Conservation (phyloP, 2,113 vertebrate species). For the Miniopterus natalensis region DNA sequence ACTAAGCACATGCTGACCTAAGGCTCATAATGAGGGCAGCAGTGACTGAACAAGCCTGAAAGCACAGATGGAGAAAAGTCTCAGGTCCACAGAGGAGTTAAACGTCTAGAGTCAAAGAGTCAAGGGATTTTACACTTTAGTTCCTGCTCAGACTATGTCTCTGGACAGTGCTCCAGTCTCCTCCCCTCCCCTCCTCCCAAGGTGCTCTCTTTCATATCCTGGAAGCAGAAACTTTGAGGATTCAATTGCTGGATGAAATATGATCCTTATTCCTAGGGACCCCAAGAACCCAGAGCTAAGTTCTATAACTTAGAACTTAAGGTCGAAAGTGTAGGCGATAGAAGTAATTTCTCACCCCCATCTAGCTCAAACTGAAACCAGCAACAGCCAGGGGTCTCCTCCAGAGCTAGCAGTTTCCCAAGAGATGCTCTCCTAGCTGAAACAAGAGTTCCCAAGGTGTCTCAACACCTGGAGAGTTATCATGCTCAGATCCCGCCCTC, state of each 20-base stretch:
- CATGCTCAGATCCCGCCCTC: neutral
- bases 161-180: neutral
- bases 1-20: conserved; percentile 1
- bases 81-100: neutral
- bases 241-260: neutral
- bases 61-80: neutral
- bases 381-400: neutral
- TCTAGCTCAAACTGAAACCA: conserved; percentile 55
- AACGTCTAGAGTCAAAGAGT: neutral
- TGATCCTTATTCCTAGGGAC: neutral
- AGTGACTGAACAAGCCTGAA: conserved; percentile 26
- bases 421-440: neutral
- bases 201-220: conserved; percentile 41
- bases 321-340: neutral
- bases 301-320: neutral
- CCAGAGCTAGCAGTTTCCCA: neutral
- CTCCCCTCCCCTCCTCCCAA: neutral
- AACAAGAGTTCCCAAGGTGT: neutral
- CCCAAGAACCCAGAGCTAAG: conserved; percentile 25
- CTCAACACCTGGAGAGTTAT: neutral
- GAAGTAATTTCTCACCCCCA: neutral
- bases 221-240: conserved; percentile 37
- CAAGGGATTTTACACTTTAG: conserved; percentile 31
- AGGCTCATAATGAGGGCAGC: neutral
- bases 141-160: conserved; percentile 3